Percentiles rank a stretch among this genome's conserved stretches.
These are phyloP conservation scores for Chondrilla cf. caribensis DNA, from an alignment of 37 sponge, comb jelly and placozoan genomes.

Conservation along the genomic window DNA sequence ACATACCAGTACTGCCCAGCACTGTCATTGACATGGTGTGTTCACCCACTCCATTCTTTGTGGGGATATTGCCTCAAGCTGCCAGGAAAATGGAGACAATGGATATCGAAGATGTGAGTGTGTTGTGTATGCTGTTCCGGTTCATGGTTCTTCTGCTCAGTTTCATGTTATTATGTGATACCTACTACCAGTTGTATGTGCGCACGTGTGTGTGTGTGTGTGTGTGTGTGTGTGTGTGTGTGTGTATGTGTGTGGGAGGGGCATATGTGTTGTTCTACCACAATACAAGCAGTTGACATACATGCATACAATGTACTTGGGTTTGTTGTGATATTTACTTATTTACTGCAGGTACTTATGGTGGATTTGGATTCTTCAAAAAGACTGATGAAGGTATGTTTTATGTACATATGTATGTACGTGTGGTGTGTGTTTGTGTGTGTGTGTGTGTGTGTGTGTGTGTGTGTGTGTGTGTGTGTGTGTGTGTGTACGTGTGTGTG, in stretches of 20 bases:
- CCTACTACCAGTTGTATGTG: too few species aligned
- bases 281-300: too few species aligned
- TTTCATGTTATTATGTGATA: too few species aligned
- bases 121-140: too few species aligned
- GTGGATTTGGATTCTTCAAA: slow-evolving; percentile 12
- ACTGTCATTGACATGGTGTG: slow-evolving; percentile 81
- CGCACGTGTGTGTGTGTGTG: too few species aligned
- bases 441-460: slow-evolving; percentile 16
- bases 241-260: too few species aligned
- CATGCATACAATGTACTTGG: too few species aligned
- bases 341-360: background rate
- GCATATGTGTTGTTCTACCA: too few species aligned
- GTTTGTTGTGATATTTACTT: background rate
- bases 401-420: too few species aligned
- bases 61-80: slow-evolving; percentile 62
- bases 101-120: slow-evolving; percentile 56
- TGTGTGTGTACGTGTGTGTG: slow-evolving; percentile 7
- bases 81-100: slow-evolving; percentile 44
- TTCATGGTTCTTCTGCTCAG: too few species aligned
- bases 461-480: background rate
- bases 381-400: slow-evolving; percentile 2
- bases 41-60: slow-evolving; percentile 82
- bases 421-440: background rate
- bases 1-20: slow-evolving; percentile 82
- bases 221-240: too few species aligned